A percentile compares a stretch with the other conserved stretches of the same genome.
Conservation (phyloP, 2,113 vertebrate genomes). For the Ardeotis arabs region DNA sequence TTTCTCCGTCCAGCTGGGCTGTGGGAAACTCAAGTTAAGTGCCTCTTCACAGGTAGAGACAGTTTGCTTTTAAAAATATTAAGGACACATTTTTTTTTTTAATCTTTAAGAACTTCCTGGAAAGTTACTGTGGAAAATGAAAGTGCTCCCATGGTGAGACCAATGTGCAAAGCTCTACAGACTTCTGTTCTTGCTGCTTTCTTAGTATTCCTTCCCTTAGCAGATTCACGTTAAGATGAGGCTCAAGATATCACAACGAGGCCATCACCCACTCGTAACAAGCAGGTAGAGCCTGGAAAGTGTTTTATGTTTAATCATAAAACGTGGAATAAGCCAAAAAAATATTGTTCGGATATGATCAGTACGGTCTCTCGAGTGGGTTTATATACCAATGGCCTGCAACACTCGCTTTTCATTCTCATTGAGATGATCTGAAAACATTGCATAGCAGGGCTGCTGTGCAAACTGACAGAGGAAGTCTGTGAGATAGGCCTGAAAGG, state of each 20-base stretch:
- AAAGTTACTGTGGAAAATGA: conserved; percentile 63
- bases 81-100: conserved; percentile 34
- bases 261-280: conserved; percentile 5
- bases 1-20: conserved; percentile 4
- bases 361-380: not conserved
- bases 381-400: conserved; percentile 91
- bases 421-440: conserved; percentile 96
- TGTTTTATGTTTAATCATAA: conserved; percentile 62
- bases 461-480: conserved; percentile 97
- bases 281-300: conserved; percentile 49
- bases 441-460: conserved; percentile 94
- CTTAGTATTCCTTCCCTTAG: conserved; percentile 36
- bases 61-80: conserved; percentile 47
- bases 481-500: conserved; percentile 91
- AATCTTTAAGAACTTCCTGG: conserved; percentile 46
- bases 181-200: conserved; percentile 14
- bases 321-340: conserved; percentile 51
- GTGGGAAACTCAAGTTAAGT: conserved; percentile 11
- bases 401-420: conserved; percentile 89
- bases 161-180: conserved; percentile 49
- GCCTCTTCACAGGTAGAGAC: conserved; percentile 44
- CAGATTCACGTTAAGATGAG: conserved; percentile 31
- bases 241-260: not conserved
- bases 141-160: conserved; percentile 66
- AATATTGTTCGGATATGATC: not conserved